These are phyloP conservation scores for Centropyge bicolor DNA, from an alignment of 2,797 vertebrate genomes.

Conservation along the genomic window DNA sequence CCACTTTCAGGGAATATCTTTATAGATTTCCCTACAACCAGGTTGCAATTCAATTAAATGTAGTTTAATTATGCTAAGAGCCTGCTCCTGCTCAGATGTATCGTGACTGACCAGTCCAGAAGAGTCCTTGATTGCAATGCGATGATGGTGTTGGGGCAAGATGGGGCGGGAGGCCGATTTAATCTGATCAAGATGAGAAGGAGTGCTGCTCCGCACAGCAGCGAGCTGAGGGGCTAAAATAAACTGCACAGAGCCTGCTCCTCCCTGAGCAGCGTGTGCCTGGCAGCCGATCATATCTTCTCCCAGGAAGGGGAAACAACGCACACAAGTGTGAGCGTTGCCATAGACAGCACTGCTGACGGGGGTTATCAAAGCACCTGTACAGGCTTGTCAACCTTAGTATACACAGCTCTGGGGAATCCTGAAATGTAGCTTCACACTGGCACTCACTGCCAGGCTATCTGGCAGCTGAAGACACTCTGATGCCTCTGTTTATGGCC, in stretches of 20 bases:
- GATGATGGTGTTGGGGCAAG: conserved; percentile 24
- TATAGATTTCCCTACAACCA: conserved; percentile 33
- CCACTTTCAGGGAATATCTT: conserved; percentile 43
- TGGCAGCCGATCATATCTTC: conserved; percentile 37
- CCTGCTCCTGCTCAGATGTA: conserved; percentile 36
- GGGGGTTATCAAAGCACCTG: conserved; percentile 44
- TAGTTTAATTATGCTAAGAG: conserved; percentile 69
- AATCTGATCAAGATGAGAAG: conserved; percentile 34
- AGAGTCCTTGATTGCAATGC: conserved; percentile 20
- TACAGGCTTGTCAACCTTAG: conserved; percentile 26
- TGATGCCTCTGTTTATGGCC: conserved; percentile 16
- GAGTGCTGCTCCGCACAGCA: conserved; percentile 11
- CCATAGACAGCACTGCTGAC: conserved; percentile 26
- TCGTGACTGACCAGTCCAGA: conserved; percentile 2
- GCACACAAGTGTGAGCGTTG: conserved; percentile 11
- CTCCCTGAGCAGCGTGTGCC: conserved; percentile 41
- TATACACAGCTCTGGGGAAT: conserved; percentile 4
- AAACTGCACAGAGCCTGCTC: conserved; percentile 14
- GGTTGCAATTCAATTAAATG: conserved; percentile 45
- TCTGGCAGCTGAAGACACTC: not conserved
- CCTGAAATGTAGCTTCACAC: not conserved
- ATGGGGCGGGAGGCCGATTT: conserved; percentile 9
- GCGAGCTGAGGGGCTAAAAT: conserved; percentile 22
- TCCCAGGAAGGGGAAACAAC: conserved; percentile 31
- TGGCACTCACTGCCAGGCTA: not conserved